Evolutionary conservation across 2,888 invertebrate species (phyloP), one percentile per base, ranked within the genome.

Genomic region (Papilio elwesi): DNA sequence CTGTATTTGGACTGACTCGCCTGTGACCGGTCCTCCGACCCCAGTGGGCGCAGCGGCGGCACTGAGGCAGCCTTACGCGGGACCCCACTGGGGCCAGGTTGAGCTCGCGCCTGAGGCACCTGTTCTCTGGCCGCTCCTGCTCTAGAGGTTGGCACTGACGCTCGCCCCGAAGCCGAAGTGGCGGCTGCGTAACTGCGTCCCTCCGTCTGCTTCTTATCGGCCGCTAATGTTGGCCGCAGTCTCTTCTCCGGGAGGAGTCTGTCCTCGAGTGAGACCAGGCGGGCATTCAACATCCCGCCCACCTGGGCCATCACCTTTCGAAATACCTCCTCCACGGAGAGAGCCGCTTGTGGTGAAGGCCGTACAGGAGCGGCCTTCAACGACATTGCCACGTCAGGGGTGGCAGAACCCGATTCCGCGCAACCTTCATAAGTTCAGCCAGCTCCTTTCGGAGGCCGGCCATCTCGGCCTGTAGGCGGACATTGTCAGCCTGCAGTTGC

Each of bases 241-340:
- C 4, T 51, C 51, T n/a, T 51, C 51, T 51, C 51, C 4, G 51
- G 51, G n/a, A 51, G 51, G 51, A 51, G 51, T 7, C 51, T 51
- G 51, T 51, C 52, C n/a, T 51, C 51, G n/a, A 51, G 7, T 51
- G 51, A 51, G 13, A n/a, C 51, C 51, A 51, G n/a, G n/a, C 51
- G 51, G 51, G 51, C 51, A n/a, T 51, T 51, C n/a, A 51, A n/a
- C 51, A 51, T 51, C n/a, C n/a, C n/a, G n/a, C n/a, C n/a, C n/a
- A n/a, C n/a, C n/a, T n/a, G n/a, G n/a, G n/a, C n/a, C n/a, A n/a
- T n/a, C n/a, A n/a, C n/a, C n/a, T n/a, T n/a, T n/a, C n/a, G n/a
- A n/a, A n/a, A n/a, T n/a, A n/a, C 3, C 51, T 51, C 51, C n/a
- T 51, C 51, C 4, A 51, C 0, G n/a, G 51, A 51, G n/a, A 6